Percentiles rank a stretch among this genome's conserved stretches.
These are phyloP conservation scores for Diorhabda carinulata DNA, from an alignment of 1,140 invertebrate species.

Conservation along the genomic window DNA sequence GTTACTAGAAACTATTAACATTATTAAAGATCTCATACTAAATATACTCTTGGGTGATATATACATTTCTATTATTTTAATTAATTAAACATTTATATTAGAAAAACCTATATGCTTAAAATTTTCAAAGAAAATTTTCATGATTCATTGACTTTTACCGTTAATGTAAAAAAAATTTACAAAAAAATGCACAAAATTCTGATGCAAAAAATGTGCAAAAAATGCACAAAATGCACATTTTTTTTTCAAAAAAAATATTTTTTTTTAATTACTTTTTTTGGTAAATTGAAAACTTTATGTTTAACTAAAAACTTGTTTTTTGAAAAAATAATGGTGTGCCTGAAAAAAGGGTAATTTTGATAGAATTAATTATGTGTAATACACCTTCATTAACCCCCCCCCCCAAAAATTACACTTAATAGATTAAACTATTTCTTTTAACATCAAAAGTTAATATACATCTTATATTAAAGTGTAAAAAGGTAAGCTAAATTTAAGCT, in stretches of 20 bases:
- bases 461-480: constrained; percentile 54
- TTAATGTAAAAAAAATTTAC: no score
- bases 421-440: constrained; percentile 53
- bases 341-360: no score
- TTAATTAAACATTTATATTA: no score
- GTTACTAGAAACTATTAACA: no score
- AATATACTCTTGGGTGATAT: no score
- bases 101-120: no score
- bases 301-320: constrained; percentile 21
- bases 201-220: background rate
- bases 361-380: constrained; percentile 52
- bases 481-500: constrained; percentile 53
- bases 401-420: constrained; percentile 49
- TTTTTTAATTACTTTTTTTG: constrained; percentile 40
- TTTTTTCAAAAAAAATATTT: constrained; percentile 44
- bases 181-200: no score
- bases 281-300: constrained; percentile 4
- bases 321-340: constrained; percentile 49
- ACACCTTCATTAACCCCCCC: constrained; percentile 9
- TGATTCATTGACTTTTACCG: no score
- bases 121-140: no score
- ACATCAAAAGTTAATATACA: constrained; percentile 55
- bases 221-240: constrained; percentile 16
- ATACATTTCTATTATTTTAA: no score
- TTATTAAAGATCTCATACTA: no score